Evolutionary conservation across 1,140 invertebrate species (phyloP).

Genomic region (Neuroterus valhalla): DNA sequence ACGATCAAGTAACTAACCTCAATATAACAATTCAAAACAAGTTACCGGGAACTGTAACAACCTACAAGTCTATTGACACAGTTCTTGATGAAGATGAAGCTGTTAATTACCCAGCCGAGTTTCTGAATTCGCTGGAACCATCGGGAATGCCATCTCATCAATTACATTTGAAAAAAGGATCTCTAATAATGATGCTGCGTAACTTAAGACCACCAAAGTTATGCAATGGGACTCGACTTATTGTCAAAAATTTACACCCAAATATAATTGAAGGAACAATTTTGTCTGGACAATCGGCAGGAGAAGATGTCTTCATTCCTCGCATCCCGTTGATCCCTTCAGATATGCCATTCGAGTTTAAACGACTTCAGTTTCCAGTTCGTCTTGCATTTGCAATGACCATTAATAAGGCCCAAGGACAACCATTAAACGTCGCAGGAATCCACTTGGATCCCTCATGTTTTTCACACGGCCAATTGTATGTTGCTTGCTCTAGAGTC

Average conservation of each 20-base stretch:
- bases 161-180: slow-evolving; percentile 57
- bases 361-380: slow-evolving; percentile 75
- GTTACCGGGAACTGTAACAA: slow-evolving; percentile 56
- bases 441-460: slow-evolving; percentile 49
- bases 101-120: too few species aligned
- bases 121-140: slow-evolving; percentile 65
- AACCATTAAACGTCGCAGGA: too few species aligned
- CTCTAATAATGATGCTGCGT: slow-evolving; percentile 74
- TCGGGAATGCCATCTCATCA: slow-evolving; percentile 64
- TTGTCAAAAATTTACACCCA: slow-evolving; percentile 48
- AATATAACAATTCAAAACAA: slow-evolving; percentile 51
- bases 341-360: slow-evolving; percentile 69
- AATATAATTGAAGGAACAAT: slow-evolving; percentile 62
- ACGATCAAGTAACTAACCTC: slow-evolving; percentile 63
- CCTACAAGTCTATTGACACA: slow-evolving; percentile 66
- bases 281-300: slow-evolving; percentile 55
- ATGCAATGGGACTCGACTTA: slow-evolving; percentile 69
- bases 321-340: slow-evolving; percentile 63
- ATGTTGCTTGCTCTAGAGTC: slow-evolving; percentile 69
- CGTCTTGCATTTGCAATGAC: slow-evolving; percentile 71
- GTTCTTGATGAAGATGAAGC: slow-evolving; percentile 55
- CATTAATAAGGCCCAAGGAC: too few species aligned
- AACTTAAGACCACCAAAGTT: slow-evolving; percentile 64
- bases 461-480: slow-evolving; percentile 66
- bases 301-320: slow-evolving; percentile 62